Conservation (phyloP, 1,140 invertebrate genomes). For the Pseudobourletiella spinata region DNA sequence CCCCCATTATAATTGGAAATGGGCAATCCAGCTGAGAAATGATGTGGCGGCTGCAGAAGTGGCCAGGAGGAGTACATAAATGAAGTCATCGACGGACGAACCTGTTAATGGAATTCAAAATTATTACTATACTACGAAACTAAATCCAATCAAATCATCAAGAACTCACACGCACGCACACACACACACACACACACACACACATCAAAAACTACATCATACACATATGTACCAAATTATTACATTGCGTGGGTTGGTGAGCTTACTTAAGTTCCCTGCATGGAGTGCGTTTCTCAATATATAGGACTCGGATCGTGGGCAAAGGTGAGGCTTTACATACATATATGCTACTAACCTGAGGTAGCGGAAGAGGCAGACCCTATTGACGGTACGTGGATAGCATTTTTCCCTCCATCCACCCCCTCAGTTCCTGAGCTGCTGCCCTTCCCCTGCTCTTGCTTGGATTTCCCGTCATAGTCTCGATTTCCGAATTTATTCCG, state of each 20-base stretch:
- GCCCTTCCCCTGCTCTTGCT: not conserved
- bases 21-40: constrained; percentile 20
- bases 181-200: not conserved
- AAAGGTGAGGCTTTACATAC: not conserved
- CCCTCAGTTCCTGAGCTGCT: not conserved
- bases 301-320: not conserved
- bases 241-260: not conserved
- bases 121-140: not conserved
- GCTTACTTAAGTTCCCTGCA: not conserved
- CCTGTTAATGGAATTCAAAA: constrained; percentile 9
- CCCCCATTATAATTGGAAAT: too few species aligned
- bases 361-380: constrained; percentile 26
- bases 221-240: not conserved
- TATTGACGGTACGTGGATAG: constrained; percentile 23
- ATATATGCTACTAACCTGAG: not conserved
- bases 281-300: not conserved
- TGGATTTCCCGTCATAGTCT: not conserved
- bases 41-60: constrained; percentile 15
- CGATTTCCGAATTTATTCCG: constrained; percentile 1
- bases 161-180: not conserved
- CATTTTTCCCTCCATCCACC: not conserved
- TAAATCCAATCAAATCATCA: not conserved
- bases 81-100: constrained; percentile 14
- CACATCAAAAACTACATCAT: not conserved
- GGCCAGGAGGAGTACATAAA: constrained; percentile 23